A percentile compares a stretch with the other conserved stretches of the same genome.
Conservation (phyloP, 2,888 invertebrate genomes). For the Temnothorax unifasciatus region DNA sequence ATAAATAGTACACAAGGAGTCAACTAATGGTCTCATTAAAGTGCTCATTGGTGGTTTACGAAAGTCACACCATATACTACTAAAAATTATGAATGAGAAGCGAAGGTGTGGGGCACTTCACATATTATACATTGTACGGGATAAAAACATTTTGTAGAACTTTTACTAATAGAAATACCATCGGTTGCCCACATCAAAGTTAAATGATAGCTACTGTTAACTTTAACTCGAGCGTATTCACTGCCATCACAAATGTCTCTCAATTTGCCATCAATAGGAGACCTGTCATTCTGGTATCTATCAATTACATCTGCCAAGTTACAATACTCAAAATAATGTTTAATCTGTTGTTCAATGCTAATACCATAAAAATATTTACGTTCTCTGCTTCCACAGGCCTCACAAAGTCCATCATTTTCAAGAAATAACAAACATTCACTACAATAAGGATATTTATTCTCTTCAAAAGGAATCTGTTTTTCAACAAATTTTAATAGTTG, state of each 20-base stretch:
- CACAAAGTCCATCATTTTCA: background rate
- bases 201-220: background rate
- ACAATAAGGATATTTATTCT: background rate
- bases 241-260: slow-evolving; percentile 7
- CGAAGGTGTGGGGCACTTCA: slow-evolving; percentile 7
- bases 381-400: slow-evolving; percentile 1
- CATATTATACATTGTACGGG: background rate
- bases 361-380: no score
- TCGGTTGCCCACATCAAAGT: slow-evolving; percentile 3
- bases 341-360: no score
- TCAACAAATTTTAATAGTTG: slow-evolving; percentile 2
- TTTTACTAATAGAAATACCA: background rate
- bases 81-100: background rate
- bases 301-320: no score
- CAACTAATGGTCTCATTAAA: slow-evolving; percentile 4
- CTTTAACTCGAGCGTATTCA: slow-evolving; percentile 4
- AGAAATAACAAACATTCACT: background rate
- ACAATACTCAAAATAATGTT: no score
- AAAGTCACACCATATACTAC: slow-evolving; percentile 7
- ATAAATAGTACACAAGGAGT: slow-evolving; percentile 6
- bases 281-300: background rate
- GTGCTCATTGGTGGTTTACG: slow-evolving; percentile 7
- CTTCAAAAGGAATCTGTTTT: slow-evolving; percentile 3
- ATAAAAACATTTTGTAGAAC: background rate
- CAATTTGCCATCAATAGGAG: background rate